These are phyloP conservation scores for Drosophila rellima DNA, from an alignment of 2,888 invertebrate genomes.

Conservation along the genomic window DNA sequence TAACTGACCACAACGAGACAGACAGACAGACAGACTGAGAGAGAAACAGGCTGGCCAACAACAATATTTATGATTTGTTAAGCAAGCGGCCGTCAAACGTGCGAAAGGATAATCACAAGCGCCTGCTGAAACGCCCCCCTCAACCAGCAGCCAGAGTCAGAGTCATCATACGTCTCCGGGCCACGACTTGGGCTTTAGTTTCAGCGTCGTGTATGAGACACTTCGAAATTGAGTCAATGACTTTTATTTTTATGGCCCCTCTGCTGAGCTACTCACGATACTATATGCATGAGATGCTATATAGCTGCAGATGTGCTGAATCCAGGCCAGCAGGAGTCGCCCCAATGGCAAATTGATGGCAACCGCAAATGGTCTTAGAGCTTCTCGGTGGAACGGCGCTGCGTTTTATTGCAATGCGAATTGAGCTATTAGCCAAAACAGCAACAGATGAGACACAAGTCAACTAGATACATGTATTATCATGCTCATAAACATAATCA, in stretches of 20 bases:
- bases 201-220: constrained; percentile 64
- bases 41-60: constrained; percentile 37
- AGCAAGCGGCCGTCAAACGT: constrained; percentile 82
- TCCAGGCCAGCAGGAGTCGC: constrained; percentile 44
- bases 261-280: constrained; percentile 10
- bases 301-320: constrained; percentile 28
- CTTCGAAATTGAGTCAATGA: constrained; percentile 82
- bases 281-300: constrained; percentile 7
- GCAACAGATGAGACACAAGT: constrained; percentile 14
- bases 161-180: neutral
- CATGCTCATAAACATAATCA: neutral
- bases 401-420: constrained; percentile 64
- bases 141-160: constrained; percentile 17
- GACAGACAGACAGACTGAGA: constrained; percentile 7
- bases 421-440: constrained; percentile 69
- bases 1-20: constrained; percentile 64
- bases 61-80: constrained; percentile 80
- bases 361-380: constrained; percentile 23
- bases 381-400: constrained; percentile 33
- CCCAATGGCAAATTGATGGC: constrained; percentile 41
- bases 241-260: constrained; percentile 73
- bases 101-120: constrained; percentile 84
- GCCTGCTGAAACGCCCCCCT: constrained; percentile 75
- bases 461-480: neutral
- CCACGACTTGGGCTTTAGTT: constrained; percentile 3